phyloP scores from a whole-genome alignment of 2,888 invertebrate species.

The Phengaris arion region DNA sequence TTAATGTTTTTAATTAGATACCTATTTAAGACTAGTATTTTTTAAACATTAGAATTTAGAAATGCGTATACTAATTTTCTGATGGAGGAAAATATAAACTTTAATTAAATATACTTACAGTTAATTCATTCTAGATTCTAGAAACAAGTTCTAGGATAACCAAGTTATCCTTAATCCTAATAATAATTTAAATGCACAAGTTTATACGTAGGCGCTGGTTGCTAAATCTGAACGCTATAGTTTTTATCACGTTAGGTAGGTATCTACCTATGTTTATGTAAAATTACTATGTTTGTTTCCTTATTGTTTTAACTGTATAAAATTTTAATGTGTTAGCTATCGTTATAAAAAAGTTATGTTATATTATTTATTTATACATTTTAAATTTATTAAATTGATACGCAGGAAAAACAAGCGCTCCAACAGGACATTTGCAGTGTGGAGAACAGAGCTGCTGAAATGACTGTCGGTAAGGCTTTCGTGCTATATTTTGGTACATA shows the following conservation, averaged over 20 bases:
- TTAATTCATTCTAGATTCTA: background rate
- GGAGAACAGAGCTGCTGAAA: constrained; percentile 67
- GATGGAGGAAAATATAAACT: background rate
- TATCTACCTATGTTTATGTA: too few relatives aligned
- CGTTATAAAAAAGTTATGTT: too few relatives aligned
- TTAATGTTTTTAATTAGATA: too few relatives aligned
- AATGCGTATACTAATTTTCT: background rate
- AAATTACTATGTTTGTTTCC: too few relatives aligned
- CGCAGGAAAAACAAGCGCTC: constrained; percentile 66
- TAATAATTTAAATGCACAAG: background rate
- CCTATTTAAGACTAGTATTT: too few relatives aligned
- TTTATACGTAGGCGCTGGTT: background rate
- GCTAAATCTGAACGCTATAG: background rate
- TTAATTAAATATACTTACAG: background rate
- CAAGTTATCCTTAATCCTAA: background rate
- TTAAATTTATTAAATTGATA: constrained; percentile 13
- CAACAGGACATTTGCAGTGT: constrained; percentile 65
- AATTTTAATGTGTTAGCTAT: too few relatives aligned
- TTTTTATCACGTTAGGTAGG: too few relatives aligned
- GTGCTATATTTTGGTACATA: background rate
- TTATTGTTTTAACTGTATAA: too few relatives aligned
- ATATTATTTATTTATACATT: too few relatives aligned
- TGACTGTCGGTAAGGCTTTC: constrained; percentile 57
- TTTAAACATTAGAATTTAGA: too few relatives aligned
- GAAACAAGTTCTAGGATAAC: background rate